Evolutionary conservation across 2,888 invertebrate species (phyloP).

Genomic region (Xestoiulus laeticollis): DNA sequence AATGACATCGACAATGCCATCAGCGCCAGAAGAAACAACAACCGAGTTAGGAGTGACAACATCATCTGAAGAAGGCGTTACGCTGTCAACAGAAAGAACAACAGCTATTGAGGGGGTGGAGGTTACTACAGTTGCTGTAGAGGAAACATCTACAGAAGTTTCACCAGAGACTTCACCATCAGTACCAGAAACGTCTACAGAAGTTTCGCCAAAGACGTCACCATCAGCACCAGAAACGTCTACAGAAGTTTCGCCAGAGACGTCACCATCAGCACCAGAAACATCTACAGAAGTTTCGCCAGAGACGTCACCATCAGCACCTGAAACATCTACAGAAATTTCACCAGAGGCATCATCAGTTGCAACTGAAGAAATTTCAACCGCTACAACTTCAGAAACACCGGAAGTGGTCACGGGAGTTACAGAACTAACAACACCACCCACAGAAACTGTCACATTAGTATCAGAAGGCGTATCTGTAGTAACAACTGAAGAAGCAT

Average conservation of each 20-base stretch:
- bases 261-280: background rate
- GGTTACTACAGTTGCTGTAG: background rate
- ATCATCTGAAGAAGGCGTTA: background rate
- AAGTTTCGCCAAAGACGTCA: background rate
- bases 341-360: background rate
- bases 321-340: background rate
- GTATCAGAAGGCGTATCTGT: constrained; percentile 34
- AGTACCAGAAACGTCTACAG: background rate
- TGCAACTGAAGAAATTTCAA: background rate
- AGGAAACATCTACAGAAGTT: background rate
- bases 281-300: background rate
- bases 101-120: background rate
- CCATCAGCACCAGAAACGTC: background rate
- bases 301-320: background rate
- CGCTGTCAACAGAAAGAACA: background rate
- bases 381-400: background rate
- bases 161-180: background rate
- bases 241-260: background rate
- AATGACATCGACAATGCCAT: background rate
- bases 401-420: background rate
- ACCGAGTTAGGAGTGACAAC: background rate
- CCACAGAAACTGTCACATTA: background rate
- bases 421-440: constrained; percentile 5
- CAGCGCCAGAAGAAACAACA: constrained; percentile 35
- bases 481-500: constrained; percentile 27